These are phyloP conservation scores for Podarcis muralis DNA, from an alignment of 2,113 vertebrate species.

Conservation along the genomic window DNA sequence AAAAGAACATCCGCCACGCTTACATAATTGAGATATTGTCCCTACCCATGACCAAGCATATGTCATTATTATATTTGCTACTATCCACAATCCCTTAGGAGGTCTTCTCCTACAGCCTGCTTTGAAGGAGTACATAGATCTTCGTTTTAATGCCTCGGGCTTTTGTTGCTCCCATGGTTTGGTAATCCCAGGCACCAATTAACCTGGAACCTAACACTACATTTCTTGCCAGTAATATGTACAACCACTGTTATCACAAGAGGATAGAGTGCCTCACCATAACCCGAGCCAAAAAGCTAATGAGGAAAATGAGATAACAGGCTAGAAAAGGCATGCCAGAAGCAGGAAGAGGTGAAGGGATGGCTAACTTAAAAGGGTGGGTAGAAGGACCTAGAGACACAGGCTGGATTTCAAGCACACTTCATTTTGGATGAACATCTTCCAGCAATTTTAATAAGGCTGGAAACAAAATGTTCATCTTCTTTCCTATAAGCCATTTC, in stretches of 20 bases:
- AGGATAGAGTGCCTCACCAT: too few relatives aligned
- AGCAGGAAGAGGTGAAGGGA: background rate
- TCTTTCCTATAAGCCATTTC: background rate
- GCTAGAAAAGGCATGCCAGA: too few relatives aligned
- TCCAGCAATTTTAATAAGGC: background rate
- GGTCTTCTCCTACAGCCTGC: background rate
- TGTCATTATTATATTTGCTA: background rate
- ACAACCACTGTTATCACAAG: background rate
- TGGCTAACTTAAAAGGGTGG: background rate
- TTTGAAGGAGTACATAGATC: background rate
- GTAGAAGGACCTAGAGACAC: background rate
- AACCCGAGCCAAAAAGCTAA: background rate
- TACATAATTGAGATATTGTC: background rate
- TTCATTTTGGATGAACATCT: background rate
- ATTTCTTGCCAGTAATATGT: background rate
- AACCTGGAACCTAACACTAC: background rate
- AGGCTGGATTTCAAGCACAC: background rate
- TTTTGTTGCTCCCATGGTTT: background rate
- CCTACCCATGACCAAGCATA: background rate
- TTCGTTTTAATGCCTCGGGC: background rate
- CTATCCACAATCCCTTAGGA: background rate
- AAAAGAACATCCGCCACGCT: background rate
- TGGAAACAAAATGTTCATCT: background rate
- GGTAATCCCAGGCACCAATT: background rate
- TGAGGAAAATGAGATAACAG: background rate